These are phyloP conservation scores for Metaphire vulgaris DNA, from an alignment of 1,140 invertebrate genomes.

Conservation along the genomic window DNA sequence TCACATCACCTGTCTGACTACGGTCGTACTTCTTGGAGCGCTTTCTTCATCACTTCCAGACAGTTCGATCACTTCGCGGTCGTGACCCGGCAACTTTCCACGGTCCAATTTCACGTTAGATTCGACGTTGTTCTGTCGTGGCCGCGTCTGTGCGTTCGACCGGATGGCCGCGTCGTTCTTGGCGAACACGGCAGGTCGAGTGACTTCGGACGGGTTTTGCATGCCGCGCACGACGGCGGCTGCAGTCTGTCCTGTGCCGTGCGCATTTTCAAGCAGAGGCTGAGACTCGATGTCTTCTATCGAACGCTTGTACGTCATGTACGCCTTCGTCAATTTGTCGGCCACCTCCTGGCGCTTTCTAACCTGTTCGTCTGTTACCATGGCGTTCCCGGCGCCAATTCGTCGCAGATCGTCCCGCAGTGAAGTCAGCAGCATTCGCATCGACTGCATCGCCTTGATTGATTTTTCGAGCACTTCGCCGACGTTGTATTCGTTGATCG, in stretches of 20 bases:
- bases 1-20: too few species aligned
- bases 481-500: neutral
- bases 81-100: too few species aligned
- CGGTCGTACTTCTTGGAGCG: neutral
- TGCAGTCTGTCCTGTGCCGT: too few species aligned
- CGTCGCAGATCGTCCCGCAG: neutral
- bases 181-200: too few species aligned
- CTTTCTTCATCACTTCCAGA: neutral
- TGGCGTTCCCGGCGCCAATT: neutral
- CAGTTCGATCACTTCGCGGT: neutral
- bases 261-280: too few species aligned
- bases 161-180: too few species aligned
- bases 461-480: neutral
- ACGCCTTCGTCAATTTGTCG: neutral
- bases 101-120: too few species aligned
- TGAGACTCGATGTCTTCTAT: neutral
- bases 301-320: neutral
- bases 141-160: too few species aligned
- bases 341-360: neutral
- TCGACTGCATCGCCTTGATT: neutral
- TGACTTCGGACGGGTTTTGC: too few species aligned
- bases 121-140: too few species aligned
- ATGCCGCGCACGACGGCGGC: too few species aligned
- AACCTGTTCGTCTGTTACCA: neutral
- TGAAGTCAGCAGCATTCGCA: neutral